These are phyloP conservation scores for Pherbina coryleti DNA, from an alignment of 2,888 invertebrate genomes.

Conservation along the genomic window DNA sequence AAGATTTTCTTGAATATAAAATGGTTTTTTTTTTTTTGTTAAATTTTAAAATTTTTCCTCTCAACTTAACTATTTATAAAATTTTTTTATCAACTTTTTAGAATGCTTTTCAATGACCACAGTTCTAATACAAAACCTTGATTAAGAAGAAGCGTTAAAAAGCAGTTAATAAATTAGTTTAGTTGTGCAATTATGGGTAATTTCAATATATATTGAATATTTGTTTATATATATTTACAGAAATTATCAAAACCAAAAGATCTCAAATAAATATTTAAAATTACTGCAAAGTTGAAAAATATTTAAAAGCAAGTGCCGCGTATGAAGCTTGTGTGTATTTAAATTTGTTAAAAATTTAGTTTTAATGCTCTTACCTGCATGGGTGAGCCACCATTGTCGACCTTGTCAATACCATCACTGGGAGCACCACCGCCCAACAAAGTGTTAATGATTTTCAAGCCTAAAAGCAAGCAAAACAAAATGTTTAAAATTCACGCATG, in stretches of 20 bases:
- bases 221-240: constrained; percentile 3
- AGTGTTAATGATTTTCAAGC: constrained; percentile 86
- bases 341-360: neutral
- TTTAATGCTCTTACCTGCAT: constrained; percentile 79
- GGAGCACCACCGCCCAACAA: constrained; percentile 82
- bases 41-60: too few relatives aligned
- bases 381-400: constrained; percentile 87
- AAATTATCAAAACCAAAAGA: neutral
- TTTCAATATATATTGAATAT: neutral
- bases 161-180: constrained; percentile 19
- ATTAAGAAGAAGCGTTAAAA: constrained; percentile 4
- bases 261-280: neutral
- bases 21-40: too few relatives aligned
- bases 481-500: neutral
- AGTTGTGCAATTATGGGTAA: constrained; percentile 10
- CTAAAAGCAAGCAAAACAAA: constrained; percentile 48
- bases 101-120: neutral
- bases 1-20: too few relatives aligned
- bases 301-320: neutral
- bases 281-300: neutral
- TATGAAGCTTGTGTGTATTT: constrained; percentile 16
- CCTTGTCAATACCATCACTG: constrained; percentile 89
- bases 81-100: neutral
- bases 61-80: too few relatives aligned
- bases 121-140: constrained; percentile 22